phyloP scores from a whole-genome alignment of 2,888 invertebrate species.

The Metallyticus violacea region DNA sequence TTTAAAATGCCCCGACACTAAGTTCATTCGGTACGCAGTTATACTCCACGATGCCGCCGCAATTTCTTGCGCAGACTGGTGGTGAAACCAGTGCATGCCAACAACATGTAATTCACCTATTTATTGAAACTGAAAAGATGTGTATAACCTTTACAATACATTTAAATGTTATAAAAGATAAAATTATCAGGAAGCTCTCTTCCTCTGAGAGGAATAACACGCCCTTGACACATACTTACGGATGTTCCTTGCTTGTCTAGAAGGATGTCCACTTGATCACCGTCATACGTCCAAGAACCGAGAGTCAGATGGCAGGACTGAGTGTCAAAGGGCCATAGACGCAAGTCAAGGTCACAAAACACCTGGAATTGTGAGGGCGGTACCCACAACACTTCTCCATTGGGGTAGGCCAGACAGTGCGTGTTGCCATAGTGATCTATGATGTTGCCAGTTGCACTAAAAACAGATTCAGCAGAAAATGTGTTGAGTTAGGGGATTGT shows the following conservation, averaged over 20 bases:
- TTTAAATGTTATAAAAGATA: no score
- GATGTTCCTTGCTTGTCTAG: constrained; percentile 35
- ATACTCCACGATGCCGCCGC: no score
- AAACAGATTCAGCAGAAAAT: not conserved
- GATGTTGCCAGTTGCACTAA: constrained; percentile 57
- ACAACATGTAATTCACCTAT: no score
- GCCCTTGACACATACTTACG: constrained; percentile 30
- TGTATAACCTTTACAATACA: no score
- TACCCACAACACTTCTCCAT: constrained; percentile 61
- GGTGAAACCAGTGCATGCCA: no score
- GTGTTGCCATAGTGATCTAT: constrained; percentile 60
- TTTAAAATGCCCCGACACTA: no score
- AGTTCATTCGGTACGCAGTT: no score
- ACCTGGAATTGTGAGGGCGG: constrained; percentile 65
- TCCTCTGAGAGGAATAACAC: no score
- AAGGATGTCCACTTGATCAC: constrained; percentile 53
- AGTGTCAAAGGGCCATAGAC: constrained; percentile 71
- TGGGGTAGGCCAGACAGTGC: constrained; percentile 50
- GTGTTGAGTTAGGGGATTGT: no score
- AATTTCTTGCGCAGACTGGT: no score
- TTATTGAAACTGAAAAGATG: no score
- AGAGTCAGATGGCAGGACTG: constrained; percentile 66
- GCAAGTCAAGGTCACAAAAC: constrained; percentile 63
- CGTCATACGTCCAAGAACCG: constrained; percentile 69
- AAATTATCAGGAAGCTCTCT: no score